Percentiles rank a stretch among this genome's conserved stretches.
Evolutionary conservation across 2,113 vertebrate species (phyloP).

Genomic region (Xiphias gladius): DNA sequence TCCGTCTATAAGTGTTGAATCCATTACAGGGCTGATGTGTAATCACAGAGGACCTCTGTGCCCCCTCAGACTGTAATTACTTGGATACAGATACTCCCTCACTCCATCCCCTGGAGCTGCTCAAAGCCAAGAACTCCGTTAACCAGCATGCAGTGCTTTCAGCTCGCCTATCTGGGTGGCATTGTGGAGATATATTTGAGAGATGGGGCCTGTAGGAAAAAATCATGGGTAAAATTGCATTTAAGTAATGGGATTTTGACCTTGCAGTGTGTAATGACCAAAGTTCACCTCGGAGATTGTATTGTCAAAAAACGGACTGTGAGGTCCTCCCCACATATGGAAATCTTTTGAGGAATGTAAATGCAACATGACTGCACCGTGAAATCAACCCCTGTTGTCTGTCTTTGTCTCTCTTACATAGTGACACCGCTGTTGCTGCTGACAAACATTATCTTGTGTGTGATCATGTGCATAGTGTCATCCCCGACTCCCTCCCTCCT

Average conservation of each 20-base stretch:
- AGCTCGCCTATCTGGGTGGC: constrained; percentile 61
- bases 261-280: constrained; percentile 57
- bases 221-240: constrained; percentile 59
- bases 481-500: background rate
- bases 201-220: constrained; percentile 36
- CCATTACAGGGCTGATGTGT: constrained; percentile 87
- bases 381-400: constrained; percentile 78
- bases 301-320: constrained; percentile 45
- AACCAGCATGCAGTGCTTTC: constrained; percentile 79
- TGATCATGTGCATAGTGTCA: constrained; percentile 81
- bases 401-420: constrained; percentile 66
- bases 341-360: constrained; percentile 56
- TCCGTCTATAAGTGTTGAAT: constrained; percentile 86
- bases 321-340: constrained; percentile 12
- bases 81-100: constrained; percentile 82
- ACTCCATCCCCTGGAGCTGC: constrained; percentile 73
- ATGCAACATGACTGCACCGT: constrained; percentile 67
- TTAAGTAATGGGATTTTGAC: constrained; percentile 74
- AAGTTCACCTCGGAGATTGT: constrained; percentile 59
- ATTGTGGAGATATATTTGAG: constrained; percentile 58
- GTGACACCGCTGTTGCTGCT: constrained; percentile 73
- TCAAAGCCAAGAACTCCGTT: constrained; percentile 75
- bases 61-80: constrained; percentile 86
- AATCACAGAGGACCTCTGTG: constrained; percentile 85
- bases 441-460: constrained; percentile 83